Evolutionary conservation across 2,113 vertebrate genomes (phyloP).

Genomic region (human): DNA sequence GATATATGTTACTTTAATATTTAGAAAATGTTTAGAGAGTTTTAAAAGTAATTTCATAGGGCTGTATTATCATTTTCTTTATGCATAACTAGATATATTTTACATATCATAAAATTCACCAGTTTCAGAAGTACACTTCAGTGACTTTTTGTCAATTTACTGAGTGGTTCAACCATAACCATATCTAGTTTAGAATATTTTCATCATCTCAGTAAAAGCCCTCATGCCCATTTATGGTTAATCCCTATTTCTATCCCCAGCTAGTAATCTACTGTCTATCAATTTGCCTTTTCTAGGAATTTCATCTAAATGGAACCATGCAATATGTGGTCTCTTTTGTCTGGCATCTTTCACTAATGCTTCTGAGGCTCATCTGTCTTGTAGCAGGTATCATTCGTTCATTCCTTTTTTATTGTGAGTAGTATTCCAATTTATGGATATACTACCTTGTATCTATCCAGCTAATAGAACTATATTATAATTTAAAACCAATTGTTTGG

Average conservation of each 20-base stretch:
- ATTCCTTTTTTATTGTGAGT: not conserved
- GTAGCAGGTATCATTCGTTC: not conserved
- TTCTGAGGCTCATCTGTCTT: not conserved
- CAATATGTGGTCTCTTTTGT: not conserved
- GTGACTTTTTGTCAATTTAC: not conserved
- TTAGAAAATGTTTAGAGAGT: not conserved
- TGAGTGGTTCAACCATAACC: not conserved
- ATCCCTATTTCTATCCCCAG: not conserved
- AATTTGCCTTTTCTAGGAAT: not conserved
- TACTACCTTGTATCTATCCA: not conserved
- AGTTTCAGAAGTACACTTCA: not conserved
- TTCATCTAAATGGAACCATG: not conserved
- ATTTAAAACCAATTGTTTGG: slow-evolving; percentile 20
- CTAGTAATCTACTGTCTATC: not conserved
- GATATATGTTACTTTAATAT: not conserved
- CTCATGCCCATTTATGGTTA: not conserved
- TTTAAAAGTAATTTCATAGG: not conserved
- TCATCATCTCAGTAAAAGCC: not conserved
- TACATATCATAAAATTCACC: not conserved
- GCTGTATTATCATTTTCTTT: not conserved
- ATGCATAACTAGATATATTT: not conserved
- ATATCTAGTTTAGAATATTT: not conserved
- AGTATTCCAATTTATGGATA: not conserved
- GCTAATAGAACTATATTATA: not conserved
- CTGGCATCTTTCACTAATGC: not conserved